These are phyloP conservation scores for Rhaphigaster nebulosa DNA, from an alignment of 2,888 invertebrate genomes.

Conservation along the genomic window DNA sequence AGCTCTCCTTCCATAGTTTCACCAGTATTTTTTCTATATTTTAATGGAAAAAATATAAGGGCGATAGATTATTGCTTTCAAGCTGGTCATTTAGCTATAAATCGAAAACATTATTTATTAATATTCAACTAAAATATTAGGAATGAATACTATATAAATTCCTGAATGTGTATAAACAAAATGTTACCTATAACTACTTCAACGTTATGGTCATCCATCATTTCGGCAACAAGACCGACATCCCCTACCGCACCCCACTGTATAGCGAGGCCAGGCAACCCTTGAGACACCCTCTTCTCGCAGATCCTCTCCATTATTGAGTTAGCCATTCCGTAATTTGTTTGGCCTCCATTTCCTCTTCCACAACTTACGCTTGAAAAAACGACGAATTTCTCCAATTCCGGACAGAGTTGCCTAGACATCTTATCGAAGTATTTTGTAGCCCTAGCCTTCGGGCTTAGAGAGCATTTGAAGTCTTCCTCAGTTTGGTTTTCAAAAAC, in stretches of 20 bases:
- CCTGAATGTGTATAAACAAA: background rate
- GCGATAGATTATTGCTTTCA: too few species aligned
- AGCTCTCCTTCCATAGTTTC: too few species aligned
- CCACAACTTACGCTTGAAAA: slow-evolving; percentile 95
- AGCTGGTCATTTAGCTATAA: too few species aligned
- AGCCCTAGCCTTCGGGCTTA: slow-evolving; percentile 85
- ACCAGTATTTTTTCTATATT: too few species aligned
- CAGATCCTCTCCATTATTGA: slow-evolving; percentile 77
- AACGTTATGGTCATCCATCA: slow-evolving; percentile 74
- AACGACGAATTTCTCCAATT: slow-evolving; percentile 82
- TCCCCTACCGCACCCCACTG: slow-evolving; percentile 96
- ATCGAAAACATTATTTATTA: too few species aligned
- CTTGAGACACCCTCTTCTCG: slow-evolving; percentile 78
- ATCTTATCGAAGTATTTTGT: slow-evolving; percentile 82
- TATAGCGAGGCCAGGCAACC: slow-evolving; percentile 84
- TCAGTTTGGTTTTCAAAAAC: slow-evolving; percentile 83
- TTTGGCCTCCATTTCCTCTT: slow-evolving; percentile 91
- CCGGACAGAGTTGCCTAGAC: slow-evolving; percentile 74
- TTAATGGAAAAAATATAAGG: too few species aligned
- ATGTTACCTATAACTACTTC: slow-evolving; percentile 75
- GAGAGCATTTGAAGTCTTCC: slow-evolving; percentile 78
- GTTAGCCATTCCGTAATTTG: slow-evolving; percentile 92
- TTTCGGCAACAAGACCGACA: slow-evolving; percentile 76
- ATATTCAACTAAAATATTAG: too few species aligned
- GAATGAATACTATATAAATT: too few species aligned